Evolutionary conservation across 2,888 invertebrate species (phyloP).

Genomic region (Chaetogeoica ovagalla): DNA sequence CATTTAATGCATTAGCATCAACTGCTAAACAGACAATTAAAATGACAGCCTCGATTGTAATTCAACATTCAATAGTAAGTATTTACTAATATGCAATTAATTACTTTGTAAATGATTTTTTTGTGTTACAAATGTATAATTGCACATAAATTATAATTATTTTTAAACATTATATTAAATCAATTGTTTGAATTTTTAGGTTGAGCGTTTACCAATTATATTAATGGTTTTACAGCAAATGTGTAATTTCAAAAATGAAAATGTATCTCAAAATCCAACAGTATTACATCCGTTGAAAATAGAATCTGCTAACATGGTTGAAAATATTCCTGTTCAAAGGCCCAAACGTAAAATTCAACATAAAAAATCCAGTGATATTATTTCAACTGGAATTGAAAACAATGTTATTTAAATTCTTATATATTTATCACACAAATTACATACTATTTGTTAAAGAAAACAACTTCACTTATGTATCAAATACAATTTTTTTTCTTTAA

Average conservation of each 20-base stretch:
- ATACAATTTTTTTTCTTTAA: too few relatives aligned
- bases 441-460: too few relatives aligned
- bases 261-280: neutral
- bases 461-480: too few relatives aligned
- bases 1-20: slow-evolving; percentile 27
- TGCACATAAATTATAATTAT: too few relatives aligned
- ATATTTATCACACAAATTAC: neutral
- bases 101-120: neutral
- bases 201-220: slow-evolving; percentile 22
- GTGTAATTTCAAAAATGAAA: neutral
- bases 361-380: neutral
- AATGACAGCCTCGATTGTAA: slow-evolving; percentile 31
- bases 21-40: slow-evolving; percentile 43
- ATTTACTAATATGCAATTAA: neutral
- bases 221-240: slow-evolving; percentile 15
- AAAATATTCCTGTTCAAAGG: slow-evolving; percentile 7
- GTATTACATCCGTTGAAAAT: slow-evolving; percentile 1
- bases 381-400: neutral
- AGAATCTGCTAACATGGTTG: neutral
- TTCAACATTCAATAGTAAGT: slow-evolving; percentile 32
- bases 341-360: slow-evolving; percentile 24
- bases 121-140: too few relatives aligned
- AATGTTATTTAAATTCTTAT: neutral
- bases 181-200: neutral
- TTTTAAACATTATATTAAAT: too few relatives aligned